These are phyloP conservation scores for Acrobasis suavella DNA, from an alignment of 2,888 invertebrate species.

Conservation along the genomic window DNA sequence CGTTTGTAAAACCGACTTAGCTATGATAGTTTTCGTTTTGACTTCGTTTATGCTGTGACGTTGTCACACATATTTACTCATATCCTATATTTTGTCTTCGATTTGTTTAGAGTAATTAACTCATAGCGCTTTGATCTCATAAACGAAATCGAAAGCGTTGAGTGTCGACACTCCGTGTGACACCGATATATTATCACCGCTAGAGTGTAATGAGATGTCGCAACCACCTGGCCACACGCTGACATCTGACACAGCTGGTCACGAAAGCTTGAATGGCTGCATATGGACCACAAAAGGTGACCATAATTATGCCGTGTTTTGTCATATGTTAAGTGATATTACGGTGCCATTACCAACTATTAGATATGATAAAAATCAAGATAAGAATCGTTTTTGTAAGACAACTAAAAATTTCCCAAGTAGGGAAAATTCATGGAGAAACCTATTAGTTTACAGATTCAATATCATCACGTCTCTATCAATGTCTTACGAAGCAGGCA, in stretches of 20 bases:
- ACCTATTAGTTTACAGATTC: neutral
- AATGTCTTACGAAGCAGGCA: too few relatives aligned
- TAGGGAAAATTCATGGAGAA: neutral
- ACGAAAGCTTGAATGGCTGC: neutral
- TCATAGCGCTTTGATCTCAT: too few relatives aligned
- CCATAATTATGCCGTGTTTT: constrained; percentile 1
- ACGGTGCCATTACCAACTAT: neutral
- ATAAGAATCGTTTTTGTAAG: neutral
- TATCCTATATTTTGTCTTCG: too few relatives aligned
- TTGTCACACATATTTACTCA: too few relatives aligned
- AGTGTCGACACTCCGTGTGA: neutral
- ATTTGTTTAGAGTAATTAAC: too few relatives aligned
- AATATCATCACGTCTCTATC: too few relatives aligned
- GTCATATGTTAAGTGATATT: constrained; percentile 8
- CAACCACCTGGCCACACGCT: neutral
- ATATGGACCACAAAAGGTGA: constrained; percentile 4
- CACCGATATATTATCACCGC: constrained; percentile 16
- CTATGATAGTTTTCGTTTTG: too few relatives aligned
- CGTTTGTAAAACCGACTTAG: too few relatives aligned
- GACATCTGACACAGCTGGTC: constrained; percentile 5
- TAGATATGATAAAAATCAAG: neutral
- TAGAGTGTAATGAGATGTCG: constrained; percentile 2
- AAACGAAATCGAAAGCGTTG: neutral
- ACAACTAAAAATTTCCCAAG: neutral
- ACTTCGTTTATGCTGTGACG: too few relatives aligned